phyloP scores from a whole-genome alignment of 2,888 invertebrate genomes.

The Drosophila birchii region DNA sequence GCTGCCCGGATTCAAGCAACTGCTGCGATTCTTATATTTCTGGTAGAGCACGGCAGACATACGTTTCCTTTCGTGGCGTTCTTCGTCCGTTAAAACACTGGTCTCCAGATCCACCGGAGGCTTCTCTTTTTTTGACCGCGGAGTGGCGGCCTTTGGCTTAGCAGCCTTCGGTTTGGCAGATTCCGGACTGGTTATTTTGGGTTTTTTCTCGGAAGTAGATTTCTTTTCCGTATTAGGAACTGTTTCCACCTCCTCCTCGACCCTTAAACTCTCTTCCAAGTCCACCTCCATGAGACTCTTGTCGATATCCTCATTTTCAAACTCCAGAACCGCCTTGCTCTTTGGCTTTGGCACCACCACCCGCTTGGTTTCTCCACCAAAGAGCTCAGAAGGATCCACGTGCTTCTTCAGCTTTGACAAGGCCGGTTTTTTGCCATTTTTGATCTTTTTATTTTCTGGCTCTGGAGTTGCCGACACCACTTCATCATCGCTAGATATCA shows the following conservation, averaged over 20 bases:
- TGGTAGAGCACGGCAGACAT: conserved; percentile 89
- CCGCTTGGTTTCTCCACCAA: conserved; percentile 88
- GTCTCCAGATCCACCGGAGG: conserved; percentile 70
- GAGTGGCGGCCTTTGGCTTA: conserved; percentile 48
- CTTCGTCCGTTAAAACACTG: conserved; percentile 87
- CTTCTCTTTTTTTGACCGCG: conserved; percentile 56
- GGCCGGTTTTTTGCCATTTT: conserved; percentile 61
- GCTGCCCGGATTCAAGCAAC: conserved; percentile 92
- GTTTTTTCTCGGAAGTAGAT: conserved; percentile 21
- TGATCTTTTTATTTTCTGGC: conserved; percentile 85
- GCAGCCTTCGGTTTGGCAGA: conserved; percentile 18
- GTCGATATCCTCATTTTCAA: conserved; percentile 87
- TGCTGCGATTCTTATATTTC: conserved; percentile 91
- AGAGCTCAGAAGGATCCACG: conserved; percentile 86
- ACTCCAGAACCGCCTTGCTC: conserved; percentile 82
- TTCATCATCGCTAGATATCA: conserved; percentile 86
- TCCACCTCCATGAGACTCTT: conserved; percentile 76
- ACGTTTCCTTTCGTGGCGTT: conserved; percentile 88
- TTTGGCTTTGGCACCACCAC: conserved; percentile 84
- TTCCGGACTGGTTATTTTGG: conserved; percentile 36
- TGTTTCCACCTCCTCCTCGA: neutral
- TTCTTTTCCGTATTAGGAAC: neutral
- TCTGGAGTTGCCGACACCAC: conserved; percentile 86
- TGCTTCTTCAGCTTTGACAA: conserved; percentile 83
- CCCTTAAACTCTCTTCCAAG: conserved; percentile 53